A percentile compares a stretch with the other conserved stretches of the same genome.
These are phyloP conservation scores for Zygothrica quintamaculata DNA, from an alignment of 2,888 invertebrate species.

Conservation along the genomic window DNA sequence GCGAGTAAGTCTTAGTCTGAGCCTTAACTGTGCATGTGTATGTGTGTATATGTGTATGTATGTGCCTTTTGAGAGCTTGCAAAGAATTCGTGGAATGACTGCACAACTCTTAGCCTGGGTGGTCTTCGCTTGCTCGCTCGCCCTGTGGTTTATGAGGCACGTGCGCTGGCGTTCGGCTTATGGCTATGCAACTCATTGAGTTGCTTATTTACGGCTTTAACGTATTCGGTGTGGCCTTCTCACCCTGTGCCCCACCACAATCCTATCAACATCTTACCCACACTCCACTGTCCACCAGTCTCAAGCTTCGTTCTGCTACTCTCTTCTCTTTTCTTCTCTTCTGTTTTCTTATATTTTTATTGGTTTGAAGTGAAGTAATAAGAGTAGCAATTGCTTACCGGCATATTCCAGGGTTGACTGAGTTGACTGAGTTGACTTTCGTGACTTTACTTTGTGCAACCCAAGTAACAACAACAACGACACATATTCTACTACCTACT, in stretches of 20 bases:
- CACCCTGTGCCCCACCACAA: background rate
- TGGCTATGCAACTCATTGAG: constrained; percentile 74
- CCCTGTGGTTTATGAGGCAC: constrained; percentile 74
- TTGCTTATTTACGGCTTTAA: constrained; percentile 75
- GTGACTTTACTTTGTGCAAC: constrained; percentile 10
- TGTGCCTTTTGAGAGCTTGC: constrained; percentile 41
- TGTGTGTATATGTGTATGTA: background rate
- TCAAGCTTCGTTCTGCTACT: no score
- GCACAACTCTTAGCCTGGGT: constrained; percentile 76
- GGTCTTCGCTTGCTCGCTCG: constrained; percentile 47
- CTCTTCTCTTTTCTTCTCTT: background rate
- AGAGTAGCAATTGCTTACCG: constrained; percentile 62
- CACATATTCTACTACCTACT: constrained; percentile 1
- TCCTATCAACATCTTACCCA: constrained; percentile 7
- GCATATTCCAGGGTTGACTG: constrained; percentile 7
- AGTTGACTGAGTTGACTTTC: background rate
- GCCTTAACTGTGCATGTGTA: background rate
- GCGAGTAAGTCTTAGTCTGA: constrained; percentile 2
- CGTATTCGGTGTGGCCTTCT: constrained; percentile 65
- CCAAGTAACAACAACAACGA: background rate
- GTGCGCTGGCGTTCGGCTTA: constrained; percentile 76
- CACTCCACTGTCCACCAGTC: no score
- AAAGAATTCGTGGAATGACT: constrained; percentile 77
- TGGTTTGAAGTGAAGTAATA: constrained; percentile 72
- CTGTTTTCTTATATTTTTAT: constrained; percentile 36